Evolutionary conservation across 2,797 vertebrate genomes (phyloP), one percentile per base, ranked within the genome.

Genomic region (Corythornis leucogaster): DNA sequence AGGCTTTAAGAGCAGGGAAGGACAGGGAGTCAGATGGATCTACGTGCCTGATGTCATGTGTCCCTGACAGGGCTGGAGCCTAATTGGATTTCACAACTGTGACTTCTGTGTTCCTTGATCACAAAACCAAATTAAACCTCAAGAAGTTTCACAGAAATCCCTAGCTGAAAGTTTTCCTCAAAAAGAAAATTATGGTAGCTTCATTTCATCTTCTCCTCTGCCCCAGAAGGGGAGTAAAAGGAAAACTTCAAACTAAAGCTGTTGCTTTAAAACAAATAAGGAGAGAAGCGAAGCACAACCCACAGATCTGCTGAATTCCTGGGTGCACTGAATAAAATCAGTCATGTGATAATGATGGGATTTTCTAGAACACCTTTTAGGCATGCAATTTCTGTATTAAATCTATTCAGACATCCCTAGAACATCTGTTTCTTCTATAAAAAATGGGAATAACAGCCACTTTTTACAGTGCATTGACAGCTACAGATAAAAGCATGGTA

Each of bases 281-380:
- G 50, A 76, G 71, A 73, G 67, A 80, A 83, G 93, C 54, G 62
- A 55, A 86, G 69, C 20, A 12, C 59, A 63, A 58, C 54, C 66
- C 64, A 67, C 77, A 67, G 57, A 84, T 81, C 83, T 51, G 61
- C 76, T 74, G 90, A 84, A 83, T 81, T 94, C 90, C 88, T 90
- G 94, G 12, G 88, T 88, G 83, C 83, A 61, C 69, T 81, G 87
- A 92, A 91, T 87, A 83, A 93, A 95, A 68, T 75, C 94, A 93
- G 88, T 69, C 88, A 81, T 84, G 92, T 86, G 93, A 73, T 84
- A 81, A 93, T 69, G 92, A 94, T 90, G 75, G 83, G 93, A 95
- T 96, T 94, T 95, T 93, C 93, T 93, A 79, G 85, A 94, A 93
- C 92, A 95, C 88, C 95, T 95, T 95, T 95, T 84, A 88, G 85